Evolutionary conservation across 2,888 invertebrate species (phyloP), one percentile per base, ranked within the genome.

Genomic region (Ormyrus pomaceus): DNA sequence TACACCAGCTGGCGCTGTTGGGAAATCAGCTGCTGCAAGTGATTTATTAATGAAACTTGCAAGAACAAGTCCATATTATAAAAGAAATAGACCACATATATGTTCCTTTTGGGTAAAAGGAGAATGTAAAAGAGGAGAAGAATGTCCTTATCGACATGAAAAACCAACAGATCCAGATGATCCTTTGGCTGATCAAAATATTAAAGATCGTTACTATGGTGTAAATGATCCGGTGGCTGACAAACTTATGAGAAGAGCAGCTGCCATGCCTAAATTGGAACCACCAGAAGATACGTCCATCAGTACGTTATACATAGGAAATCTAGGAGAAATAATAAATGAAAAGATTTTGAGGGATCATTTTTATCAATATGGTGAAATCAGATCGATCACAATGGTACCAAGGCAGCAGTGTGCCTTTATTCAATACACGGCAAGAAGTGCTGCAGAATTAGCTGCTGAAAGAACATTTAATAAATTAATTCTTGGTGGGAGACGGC

Each of bases 71-170:
- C 98, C 98, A 0, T 99, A 98, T 90, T 98, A 99, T 91, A 98
- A 98, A 89, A 92, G 98, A 76, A 98, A 98, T 88, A 93, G 97
- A 85, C 98, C 98, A 0, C 98, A 98, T 91, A 97, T 98, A 71
- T 98, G 98, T 90, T 98, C 98, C 0, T 99, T 98, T 91, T 98
- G 98, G 97, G 98, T 98, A n/a, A 99, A 98, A 92, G 98, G 98
- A 2, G 98, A 98, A 90, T 98, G 98, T 89, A 94, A 97, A 87
- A 92, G 98, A 90, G 98, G 98, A 19, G 98, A 99, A 90, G 98
- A 99, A 89, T 98, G 98, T 91, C 98, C 98, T 0, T 98, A 98
- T 89, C 92, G 98, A 58, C 98, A 98, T 87, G 98, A 99, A 89
- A 97, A 97, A 89, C 98, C 98, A 0, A 97, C 98, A 2, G 98